Percentiles rank a stretch among this genome's conserved stretches.
Evolutionary conservation across 2,113 vertebrate species (phyloP).

Genomic region (Otolemur garnettii): DNA sequence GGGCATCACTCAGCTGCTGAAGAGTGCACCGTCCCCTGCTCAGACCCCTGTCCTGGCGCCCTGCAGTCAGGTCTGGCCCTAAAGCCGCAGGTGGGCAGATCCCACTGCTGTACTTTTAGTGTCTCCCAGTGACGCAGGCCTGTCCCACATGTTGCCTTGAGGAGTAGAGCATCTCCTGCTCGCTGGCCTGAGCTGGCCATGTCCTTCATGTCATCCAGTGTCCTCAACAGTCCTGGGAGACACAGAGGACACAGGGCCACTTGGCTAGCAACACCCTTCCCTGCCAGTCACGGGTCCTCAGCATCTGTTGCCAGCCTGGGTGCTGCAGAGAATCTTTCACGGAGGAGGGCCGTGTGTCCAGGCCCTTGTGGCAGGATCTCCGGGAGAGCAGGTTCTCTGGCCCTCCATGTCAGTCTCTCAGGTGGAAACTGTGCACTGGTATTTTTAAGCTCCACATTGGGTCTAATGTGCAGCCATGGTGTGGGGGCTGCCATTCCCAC

Average conservation of each 20-base stretch:
- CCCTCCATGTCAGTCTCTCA: neutral
- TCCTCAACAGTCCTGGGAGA: neutral
- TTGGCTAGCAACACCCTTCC: neutral
- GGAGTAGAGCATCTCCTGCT: no score
- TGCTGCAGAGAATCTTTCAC: neutral
- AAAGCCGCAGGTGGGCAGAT: neutral
- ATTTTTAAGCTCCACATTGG: neutral
- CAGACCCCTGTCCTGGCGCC: no score
- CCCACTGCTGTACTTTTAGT: rapidly evolving
- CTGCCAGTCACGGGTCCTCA: neutral
- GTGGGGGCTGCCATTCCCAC: rapidly evolving
- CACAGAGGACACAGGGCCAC: neutral
- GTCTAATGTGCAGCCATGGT: neutral
- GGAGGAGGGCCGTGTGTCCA: rapidly evolving
- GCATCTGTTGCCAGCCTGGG: rapidly evolving
- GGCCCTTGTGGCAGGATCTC: rapidly evolving
- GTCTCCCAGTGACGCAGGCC: rapidly evolving
- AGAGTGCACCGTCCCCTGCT: rapidly evolving
- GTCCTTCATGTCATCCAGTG: neutral
- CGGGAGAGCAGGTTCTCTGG: no score
- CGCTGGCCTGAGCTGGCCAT: neutral
- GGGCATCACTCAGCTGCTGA: neutral
- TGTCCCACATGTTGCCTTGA: rapidly evolving
- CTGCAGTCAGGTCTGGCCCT: no score
- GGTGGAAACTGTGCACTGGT: rapidly evolving